Percentiles rank a stretch among this genome's conserved stretches.
Evolutionary conservation across 2,888 invertebrate species (phyloP).

Genomic region (Dromius quadrimaculatus): DNA sequence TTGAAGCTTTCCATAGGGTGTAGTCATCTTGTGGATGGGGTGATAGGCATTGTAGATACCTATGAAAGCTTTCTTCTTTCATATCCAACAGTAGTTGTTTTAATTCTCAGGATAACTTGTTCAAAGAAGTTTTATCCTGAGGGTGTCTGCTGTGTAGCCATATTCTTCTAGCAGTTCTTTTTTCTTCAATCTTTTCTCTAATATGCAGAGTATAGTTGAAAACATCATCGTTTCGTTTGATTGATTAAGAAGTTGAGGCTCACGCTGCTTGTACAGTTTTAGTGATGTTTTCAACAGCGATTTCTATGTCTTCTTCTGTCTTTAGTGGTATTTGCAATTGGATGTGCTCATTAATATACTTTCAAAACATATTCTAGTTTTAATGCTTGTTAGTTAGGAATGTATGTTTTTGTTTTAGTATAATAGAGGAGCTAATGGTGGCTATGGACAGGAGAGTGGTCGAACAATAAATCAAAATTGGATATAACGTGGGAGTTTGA

Average conservation of each 20-base stretch:
- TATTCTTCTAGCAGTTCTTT: conserved; percentile 25
- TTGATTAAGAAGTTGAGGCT: conserved; percentile 16
- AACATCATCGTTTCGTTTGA: not conserved
- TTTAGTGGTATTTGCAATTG: conserved; percentile 13
- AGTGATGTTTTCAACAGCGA: conserved; percentile 6
- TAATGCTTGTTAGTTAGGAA: not conserved
- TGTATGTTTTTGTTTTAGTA: conserved; percentile 3
- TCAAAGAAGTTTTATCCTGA: conserved; percentile 41
- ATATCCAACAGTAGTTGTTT: conserved; percentile 31
- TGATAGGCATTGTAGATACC: conserved; percentile 45
- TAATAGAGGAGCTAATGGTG: conserved; percentile 20
- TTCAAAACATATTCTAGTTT: not conserved
- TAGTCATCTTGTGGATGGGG: conserved; percentile 44
- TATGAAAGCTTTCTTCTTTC: conserved; percentile 43
- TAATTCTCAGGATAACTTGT: conserved; percentile 28
- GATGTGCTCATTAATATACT: not conserved
- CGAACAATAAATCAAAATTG: conserved; percentile 19
- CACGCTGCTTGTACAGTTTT: conserved; percentile 33
- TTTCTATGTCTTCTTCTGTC: conserved; percentile 35
- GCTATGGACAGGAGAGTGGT: conserved; percentile 18
- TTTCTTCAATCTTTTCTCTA: conserved; percentile 39
- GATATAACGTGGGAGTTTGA: not conserved
- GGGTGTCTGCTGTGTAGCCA: conserved; percentile 48
- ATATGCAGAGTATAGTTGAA: conserved; percentile 6
- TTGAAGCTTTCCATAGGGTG: conserved; percentile 56